Percentiles rank a stretch among this genome's conserved stretches.
phyloP scores from a whole-genome alignment of 2,113 vertebrate species.

The Garra rufa region DNA sequence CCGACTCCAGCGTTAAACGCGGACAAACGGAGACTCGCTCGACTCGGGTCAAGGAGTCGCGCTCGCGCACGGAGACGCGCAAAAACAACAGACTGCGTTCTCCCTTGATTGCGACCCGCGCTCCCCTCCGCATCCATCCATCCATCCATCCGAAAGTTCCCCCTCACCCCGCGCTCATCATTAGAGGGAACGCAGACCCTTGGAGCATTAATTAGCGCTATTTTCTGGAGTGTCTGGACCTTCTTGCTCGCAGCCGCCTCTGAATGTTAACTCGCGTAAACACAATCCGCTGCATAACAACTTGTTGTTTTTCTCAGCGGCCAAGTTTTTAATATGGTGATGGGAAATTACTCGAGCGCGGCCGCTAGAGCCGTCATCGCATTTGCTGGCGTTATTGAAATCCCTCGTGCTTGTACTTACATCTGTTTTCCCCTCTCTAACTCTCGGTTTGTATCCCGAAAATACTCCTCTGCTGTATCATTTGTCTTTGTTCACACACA shows the following conservation, averaged over 20 bases:
- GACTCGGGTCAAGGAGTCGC: not conserved
- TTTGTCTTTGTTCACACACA: not conserved
- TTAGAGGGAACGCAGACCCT: slow-evolving; percentile 86
- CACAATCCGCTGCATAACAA: slow-evolving; percentile 70
- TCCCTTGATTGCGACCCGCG: slow-evolving; percentile 65
- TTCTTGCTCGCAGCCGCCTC: slow-evolving; percentile 69
- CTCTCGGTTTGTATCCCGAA: slow-evolving; percentile 1
- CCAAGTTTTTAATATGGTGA: slow-evolving; percentile 60
- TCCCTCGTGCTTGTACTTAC: slow-evolving; percentile 18
- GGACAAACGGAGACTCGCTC: not conserved
- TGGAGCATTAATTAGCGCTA: slow-evolving; percentile 91
- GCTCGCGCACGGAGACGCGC: too few species aligned
- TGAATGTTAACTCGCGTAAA: slow-evolving; percentile 70
- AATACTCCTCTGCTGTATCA: slow-evolving; percentile 17
- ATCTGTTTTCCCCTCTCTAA: slow-evolving; percentile 15
- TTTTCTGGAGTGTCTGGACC: slow-evolving; percentile 80
- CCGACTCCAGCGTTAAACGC: not conserved
- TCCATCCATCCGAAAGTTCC: slow-evolving; percentile 43
- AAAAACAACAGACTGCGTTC: slow-evolving; percentile 30
- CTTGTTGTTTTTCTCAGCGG: slow-evolving; percentile 68
- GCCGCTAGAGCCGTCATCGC: slow-evolving; percentile 27
- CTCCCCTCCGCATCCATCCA: slow-evolving; percentile 42
- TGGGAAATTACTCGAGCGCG: slow-evolving; percentile 71
- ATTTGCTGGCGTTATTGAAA: not conserved
- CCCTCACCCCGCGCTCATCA: slow-evolving; percentile 81